Conservation (phyloP, 2,797 vertebrate species). For the Knipowitschia caucasica region DNA sequence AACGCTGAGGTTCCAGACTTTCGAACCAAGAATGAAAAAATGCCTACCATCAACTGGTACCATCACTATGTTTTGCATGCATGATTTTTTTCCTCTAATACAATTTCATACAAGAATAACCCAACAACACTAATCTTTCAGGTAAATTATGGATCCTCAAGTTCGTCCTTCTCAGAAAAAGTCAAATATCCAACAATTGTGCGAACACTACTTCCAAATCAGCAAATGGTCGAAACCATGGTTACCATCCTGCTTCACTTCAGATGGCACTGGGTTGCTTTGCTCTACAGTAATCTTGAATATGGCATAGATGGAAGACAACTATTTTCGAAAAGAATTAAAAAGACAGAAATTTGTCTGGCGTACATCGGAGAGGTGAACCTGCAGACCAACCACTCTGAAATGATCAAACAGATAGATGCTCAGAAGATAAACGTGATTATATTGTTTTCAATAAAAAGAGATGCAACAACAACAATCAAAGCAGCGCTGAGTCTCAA, state of each 20-base stretch:
- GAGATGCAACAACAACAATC: conserved; percentile 50
- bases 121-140: too few relatives aligned
- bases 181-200: conserved; percentile 74
- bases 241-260: conserved; percentile 70
- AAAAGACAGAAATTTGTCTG: conserved; percentile 61
- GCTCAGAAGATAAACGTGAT: conserved; percentile 54
- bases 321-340: conserved; percentile 57
- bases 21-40: too few relatives aligned
- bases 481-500: conserved; percentile 67
- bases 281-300: conserved; percentile 65
- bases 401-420: conserved; percentile 58
- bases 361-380: conserved; percentile 68
- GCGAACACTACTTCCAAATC: conserved; percentile 74
- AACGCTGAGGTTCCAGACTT: too few relatives aligned
- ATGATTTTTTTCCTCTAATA: neutral
- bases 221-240: conserved; percentile 68
- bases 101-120: too few relatives aligned
- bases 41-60: too few relatives aligned
- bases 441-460: conserved; percentile 64
- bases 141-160: conserved; percentile 69
- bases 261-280: conserved; percentile 80
- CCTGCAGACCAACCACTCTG: neutral
- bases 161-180: conserved; percentile 58
- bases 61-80: too few relatives aligned
- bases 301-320: conserved; percentile 62